phyloP scores from a whole-genome alignment of 2,888 invertebrate genomes.

The Penaeus monodon region DNA sequence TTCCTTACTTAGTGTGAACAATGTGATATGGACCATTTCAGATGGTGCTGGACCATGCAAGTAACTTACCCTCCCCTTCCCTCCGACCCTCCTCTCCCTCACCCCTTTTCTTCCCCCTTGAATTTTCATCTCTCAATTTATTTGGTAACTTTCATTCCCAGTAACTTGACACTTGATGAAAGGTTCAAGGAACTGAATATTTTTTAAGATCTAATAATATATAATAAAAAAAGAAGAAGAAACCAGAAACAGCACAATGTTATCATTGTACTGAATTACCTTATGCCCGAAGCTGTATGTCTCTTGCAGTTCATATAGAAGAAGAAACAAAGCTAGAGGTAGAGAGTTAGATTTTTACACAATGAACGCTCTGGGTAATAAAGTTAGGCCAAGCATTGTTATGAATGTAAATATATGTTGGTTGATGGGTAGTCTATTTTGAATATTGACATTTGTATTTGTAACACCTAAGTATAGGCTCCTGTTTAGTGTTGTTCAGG shows the following conservation, averaged over 20 bases:
- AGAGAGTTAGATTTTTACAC: slow-evolving; percentile 48
- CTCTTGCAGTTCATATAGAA: slow-evolving; percentile 29
- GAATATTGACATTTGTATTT: slow-evolving; percentile 62
- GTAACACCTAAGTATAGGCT: slow-evolving; percentile 50
- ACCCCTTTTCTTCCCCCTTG: not conserved
- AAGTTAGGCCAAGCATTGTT: slow-evolving; percentile 48
- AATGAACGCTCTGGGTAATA: slow-evolving; percentile 47
- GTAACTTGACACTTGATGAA: slow-evolving; percentile 7
- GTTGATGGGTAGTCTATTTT: slow-evolving; percentile 64
- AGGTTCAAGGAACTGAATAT: slow-evolving; percentile 34
- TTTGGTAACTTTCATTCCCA: slow-evolving; percentile 35
- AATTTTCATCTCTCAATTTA: not conserved
- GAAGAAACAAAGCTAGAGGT: slow-evolving; percentile 21
- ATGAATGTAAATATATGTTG: slow-evolving; percentile 59
- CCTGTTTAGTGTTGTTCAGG: slow-evolving; percentile 56
- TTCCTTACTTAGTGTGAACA: slow-evolving; percentile 41
- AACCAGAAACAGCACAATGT: slow-evolving; percentile 27
- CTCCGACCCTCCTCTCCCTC: not conserved
- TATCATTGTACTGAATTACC: not conserved
- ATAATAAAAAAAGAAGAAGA: not conserved
- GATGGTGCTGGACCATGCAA: slow-evolving; percentile 56
- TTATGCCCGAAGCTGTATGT: slow-evolving; percentile 30
- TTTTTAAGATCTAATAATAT: not conserved
- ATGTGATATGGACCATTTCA: slow-evolving; percentile 50
- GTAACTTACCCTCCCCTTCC: not conserved